Evolutionary conservation across 2,797 vertebrate species (phyloP).

Genomic region (Lepilemur ruficaudatus): DNA sequence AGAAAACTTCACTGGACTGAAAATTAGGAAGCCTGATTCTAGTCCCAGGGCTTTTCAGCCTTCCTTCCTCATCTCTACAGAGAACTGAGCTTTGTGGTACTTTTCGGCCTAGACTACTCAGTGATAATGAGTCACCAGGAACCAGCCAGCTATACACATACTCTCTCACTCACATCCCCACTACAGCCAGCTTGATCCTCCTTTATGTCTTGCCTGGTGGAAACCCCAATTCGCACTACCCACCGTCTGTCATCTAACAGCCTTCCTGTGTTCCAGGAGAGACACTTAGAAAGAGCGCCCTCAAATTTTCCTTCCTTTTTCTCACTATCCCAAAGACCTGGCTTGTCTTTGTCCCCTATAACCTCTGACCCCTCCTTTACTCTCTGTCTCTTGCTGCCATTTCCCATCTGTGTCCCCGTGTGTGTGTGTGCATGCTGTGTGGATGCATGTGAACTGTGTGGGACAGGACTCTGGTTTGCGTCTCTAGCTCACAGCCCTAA

Average conservation of each 20-base stretch:
- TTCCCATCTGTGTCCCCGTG: slow-evolving; percentile 66
- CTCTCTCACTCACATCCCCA: not conserved
- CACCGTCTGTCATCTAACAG: not conserved
- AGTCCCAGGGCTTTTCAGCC: not conserved
- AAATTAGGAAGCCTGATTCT: not conserved
- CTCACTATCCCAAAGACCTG: not conserved
- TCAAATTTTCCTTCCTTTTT: not conserved
- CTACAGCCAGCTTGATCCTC: not conserved
- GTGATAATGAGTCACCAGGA: not conserved
- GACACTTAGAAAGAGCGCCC: not conserved
- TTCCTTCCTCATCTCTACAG: not conserved
- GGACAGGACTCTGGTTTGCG: slow-evolving; percentile 23
- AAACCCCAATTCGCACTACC: not conserved
- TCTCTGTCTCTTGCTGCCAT: slow-evolving; percentile 50
- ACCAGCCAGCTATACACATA: not conserved
- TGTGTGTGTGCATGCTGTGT: slow-evolving; percentile 82
- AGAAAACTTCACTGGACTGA: not conserved
- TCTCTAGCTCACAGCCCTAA: not conserved
- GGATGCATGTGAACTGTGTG: slow-evolving; percentile 67
- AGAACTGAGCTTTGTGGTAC: not conserved
- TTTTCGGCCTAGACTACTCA: not conserved
- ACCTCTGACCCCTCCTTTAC: slow-evolving; percentile 54
- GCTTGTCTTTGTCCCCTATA: slow-evolving; percentile 6
- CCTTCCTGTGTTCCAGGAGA: not conserved
- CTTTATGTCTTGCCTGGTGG: not conserved